Base-by-base conservation (phyloP, 2,113 vertebrate species). In the Grantiella picta region DNA sequence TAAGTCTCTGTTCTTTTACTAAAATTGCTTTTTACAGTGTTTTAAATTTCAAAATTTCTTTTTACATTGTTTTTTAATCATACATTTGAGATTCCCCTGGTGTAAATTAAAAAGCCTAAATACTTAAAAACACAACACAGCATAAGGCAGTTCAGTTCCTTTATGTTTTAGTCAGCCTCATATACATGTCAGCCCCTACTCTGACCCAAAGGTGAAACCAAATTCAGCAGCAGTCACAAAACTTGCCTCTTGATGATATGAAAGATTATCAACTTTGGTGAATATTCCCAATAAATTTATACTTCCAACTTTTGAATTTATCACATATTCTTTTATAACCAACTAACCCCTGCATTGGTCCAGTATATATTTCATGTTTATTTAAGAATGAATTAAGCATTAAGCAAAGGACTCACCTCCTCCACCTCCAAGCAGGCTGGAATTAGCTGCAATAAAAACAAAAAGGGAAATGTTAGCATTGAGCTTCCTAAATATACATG, bases 391-490 rank as follows among this genome's bases (percentile, higher is more conserved):
- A 92, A 89, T 31, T 85, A 49, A 49, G 73, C 80, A 36, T 79
- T 88, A 77, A 88, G 69, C 20, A 72, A 76, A 84, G 44, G 54
- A 98, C 99, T 99, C 97, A 99, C 99, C 99, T 97, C 99, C 99
- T 23, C 99, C 99, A 89, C 99, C 99, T 96, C 99, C 99, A 93
- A 99, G 99, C 96, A 99, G 99, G 98, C 98, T 99, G 96, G 99
- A 98, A 98, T 99, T 99, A 96, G 99, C 99, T 99, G 97, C 83
- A 88, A 96, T 95, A 89, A 76, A 97, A 94, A 97, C 19, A 96
- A 85, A 73, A 97, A 90, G 63, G 95, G 22, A 97, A 93, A 31
- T 21, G 7, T 97, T 86, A 87, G 97, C 27, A 95, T 33, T 94
- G 86, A 83, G 56, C 72, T 92, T 81, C 54, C 42, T 64, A 92